These are phyloP conservation scores for Halichondria panicea DNA, from an alignment of 37 sponge, comb jelly and placozoan genomes.

Conservation along the genomic window DNA sequence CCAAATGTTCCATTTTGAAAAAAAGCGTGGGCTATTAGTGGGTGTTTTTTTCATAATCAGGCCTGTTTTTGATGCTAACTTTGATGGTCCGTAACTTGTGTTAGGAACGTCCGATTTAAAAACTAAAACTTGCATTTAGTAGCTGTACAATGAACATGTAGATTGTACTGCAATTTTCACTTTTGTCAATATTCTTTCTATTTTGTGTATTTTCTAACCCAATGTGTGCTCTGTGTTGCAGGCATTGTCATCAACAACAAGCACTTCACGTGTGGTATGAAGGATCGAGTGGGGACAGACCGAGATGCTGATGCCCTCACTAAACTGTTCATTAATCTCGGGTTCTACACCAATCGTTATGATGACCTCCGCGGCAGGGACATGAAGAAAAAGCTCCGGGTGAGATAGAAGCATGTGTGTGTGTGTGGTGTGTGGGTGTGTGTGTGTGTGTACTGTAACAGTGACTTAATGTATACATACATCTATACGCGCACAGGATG, in stretches of 20 bases:
- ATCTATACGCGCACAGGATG: no score
- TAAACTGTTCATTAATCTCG: slow-evolving; percentile 48
- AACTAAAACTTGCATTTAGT: background rate
- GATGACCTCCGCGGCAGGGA: slow-evolving; percentile 44
- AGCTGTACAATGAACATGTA: background rate
- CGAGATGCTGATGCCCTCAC: slow-evolving; percentile 58
- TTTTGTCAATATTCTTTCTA: no score
- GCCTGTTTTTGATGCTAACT: no score
- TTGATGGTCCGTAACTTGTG: no score
- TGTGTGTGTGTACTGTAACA: background rate
- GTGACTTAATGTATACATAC: no score
- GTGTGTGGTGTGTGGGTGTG: background rate
- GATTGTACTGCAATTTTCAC: background rate
- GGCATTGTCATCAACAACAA: slow-evolving; percentile 88
- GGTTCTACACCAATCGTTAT: slow-evolving; percentile 47
- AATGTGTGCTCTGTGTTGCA: background rate
- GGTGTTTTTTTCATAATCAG: background rate
- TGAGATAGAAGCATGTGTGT: background rate
- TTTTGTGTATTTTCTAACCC: background rate
- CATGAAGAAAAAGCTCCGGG: slow-evolving; percentile 9
- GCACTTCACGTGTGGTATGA: slow-evolving; percentile 70
- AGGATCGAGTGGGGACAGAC: slow-evolving; percentile 69
- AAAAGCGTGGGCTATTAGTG: no score
- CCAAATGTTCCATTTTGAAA: no score
- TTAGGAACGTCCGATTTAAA: background rate